phyloP scores from a whole-genome alignment of 92 coral and sea anemone species.

The Nematostella vectensis region DNA sequence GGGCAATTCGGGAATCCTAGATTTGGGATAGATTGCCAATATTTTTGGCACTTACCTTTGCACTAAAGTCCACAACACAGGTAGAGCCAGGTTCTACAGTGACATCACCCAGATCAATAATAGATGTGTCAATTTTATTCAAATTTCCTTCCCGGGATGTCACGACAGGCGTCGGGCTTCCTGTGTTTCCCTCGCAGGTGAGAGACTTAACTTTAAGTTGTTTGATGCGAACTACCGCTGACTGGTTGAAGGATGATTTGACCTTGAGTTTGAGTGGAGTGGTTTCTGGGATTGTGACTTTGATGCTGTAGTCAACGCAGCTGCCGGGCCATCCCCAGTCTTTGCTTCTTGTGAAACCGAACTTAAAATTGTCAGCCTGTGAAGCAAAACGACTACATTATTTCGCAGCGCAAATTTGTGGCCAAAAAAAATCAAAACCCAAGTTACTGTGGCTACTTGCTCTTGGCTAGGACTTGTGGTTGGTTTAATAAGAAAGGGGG shows the following conservation, averaged over 20 bases:
- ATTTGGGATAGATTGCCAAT: no score
- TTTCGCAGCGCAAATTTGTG: no score
- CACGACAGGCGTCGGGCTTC: slow-evolving; percentile 28
- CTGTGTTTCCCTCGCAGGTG: slow-evolving; percentile 9
- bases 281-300: slow-evolving; percentile 28
- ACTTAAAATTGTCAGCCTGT: no score
- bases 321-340: slow-evolving; percentile 50
- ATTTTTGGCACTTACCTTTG: no score
- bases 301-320: slow-evolving; percentile 25
- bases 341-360: slow-evolving; percentile 19
- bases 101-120: slow-evolving; percentile 44
- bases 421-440: no score
- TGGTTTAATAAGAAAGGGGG: no score
- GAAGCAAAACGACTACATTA: no score
- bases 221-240: slow-evolving; percentile 42
- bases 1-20: no score
- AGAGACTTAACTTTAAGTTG: slow-evolving; percentile 9
- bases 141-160: slow-evolving; percentile 40
- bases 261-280: slow-evolving; percentile 35
- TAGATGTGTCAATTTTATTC: slow-evolving; percentile 28
- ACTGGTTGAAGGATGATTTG: slow-evolving; percentile 32
- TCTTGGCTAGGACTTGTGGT: no score
- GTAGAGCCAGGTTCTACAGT: slow-evolving; percentile 12
- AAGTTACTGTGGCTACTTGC: no score
- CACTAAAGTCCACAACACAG: neutral